phyloP scores from a whole-genome alignment of 2,113 vertebrate species.

The Eonycteris spelaea region DNA sequence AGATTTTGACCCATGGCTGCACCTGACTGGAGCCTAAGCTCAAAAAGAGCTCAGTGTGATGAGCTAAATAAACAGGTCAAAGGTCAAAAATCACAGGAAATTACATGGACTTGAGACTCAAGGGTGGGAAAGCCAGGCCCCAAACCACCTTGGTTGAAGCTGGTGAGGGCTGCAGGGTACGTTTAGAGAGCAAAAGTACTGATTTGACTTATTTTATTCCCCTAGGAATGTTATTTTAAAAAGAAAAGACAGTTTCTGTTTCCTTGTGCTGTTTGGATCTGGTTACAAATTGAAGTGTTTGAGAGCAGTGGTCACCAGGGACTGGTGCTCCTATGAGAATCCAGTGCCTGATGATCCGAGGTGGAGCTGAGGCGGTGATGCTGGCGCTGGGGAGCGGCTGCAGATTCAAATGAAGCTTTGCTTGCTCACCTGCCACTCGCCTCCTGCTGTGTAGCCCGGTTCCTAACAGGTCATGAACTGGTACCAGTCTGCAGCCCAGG shows the following conservation, averaged over 20 bases:
- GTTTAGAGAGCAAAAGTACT: not conserved
- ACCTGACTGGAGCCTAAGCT: not conserved
- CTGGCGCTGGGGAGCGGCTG: no score
- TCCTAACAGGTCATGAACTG: no score
- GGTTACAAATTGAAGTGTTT: not conserved
- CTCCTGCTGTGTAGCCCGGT: no score
- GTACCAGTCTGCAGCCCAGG: no score
- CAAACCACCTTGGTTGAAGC: not conserved
- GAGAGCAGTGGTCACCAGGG: no score
- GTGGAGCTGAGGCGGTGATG: no score
- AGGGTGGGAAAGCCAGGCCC: not conserved
- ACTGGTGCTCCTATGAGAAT: no score
- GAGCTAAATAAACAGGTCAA: not conserved
- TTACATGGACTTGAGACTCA: not conserved
- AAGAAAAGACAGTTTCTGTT: not conserved
- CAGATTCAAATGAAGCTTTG: no score
- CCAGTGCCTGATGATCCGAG: no score
- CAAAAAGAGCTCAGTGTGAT: not conserved
- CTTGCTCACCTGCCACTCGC: no score
- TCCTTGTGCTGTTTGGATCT: not conserved
- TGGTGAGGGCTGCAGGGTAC: fast-evolving
- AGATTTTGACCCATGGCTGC: not conserved
- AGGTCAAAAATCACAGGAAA: not conserved
- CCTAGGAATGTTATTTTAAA: not conserved
- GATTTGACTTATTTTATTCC: not conserved